These are phyloP conservation scores for Oriolus oriolus DNA, from an alignment of 2,113 vertebrate species.

Conservation along the genomic window DNA sequence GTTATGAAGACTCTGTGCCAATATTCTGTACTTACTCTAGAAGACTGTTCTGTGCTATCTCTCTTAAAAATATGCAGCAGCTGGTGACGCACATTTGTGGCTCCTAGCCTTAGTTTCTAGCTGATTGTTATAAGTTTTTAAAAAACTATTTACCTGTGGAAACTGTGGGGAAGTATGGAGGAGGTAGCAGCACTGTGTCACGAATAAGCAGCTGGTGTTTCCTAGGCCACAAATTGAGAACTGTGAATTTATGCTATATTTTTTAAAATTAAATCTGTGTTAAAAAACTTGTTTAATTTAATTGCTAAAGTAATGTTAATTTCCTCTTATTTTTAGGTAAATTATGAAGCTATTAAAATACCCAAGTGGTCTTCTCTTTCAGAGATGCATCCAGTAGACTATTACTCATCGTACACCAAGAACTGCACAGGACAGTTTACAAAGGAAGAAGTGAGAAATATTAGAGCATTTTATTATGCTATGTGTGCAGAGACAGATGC, in stretches of 20 bases:
- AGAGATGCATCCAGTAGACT: slow-evolving; percentile 90
- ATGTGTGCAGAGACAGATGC: slow-evolving; percentile 96
- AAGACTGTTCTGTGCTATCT: neutral
- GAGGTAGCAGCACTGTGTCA: neutral
- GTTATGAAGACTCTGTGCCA: neutral
- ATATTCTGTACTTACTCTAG: neutral
- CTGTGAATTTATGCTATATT: neutral
- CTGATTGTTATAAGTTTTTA: neutral
- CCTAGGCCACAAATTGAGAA: neutral
- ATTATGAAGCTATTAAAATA: slow-evolving; percentile 76
- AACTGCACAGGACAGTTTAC: slow-evolving; percentile 92
- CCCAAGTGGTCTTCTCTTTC: slow-evolving; percentile 86
- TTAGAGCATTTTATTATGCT: slow-evolving; percentile 92
- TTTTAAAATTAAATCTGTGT: neutral
- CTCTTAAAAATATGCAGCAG: neutral
- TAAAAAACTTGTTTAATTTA: neutral
- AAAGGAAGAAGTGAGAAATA: slow-evolving; percentile 81
- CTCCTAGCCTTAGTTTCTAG: neutral
- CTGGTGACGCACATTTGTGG: neutral
- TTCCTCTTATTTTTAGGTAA: slow-evolving; percentile 76
- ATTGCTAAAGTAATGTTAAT: neutral
- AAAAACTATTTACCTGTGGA: neutral
- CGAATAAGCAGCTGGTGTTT: neutral
- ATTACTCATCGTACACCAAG: slow-evolving; percentile 92
- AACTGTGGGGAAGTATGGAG: neutral